phyloP scores from a whole-genome alignment of 2,888 invertebrate species.

The Octodonta nipae region DNA sequence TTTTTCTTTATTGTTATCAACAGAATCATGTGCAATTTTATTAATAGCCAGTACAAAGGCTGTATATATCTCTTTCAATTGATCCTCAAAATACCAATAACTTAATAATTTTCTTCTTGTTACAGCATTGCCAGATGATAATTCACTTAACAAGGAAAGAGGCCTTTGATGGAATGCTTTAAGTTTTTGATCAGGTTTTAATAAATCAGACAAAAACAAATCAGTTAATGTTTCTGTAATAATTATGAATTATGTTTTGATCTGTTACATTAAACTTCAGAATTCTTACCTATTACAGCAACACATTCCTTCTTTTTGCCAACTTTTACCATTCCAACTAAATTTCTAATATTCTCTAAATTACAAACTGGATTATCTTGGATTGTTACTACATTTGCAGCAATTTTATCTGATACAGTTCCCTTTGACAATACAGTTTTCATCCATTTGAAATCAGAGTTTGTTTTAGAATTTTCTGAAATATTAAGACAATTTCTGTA shows the following conservation, averaged over 20 bases:
- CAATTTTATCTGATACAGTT: slow-evolving; percentile 72
- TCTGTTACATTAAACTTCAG: slow-evolving; percentile 2
- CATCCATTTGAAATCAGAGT: slow-evolving; percentile 62
- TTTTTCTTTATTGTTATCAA: slow-evolving; percentile 69
- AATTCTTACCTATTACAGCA: slow-evolving; percentile 46
- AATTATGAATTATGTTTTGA: slow-evolving; percentile 10
- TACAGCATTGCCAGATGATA: slow-evolving; percentile 51
- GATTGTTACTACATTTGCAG: slow-evolving; percentile 67
- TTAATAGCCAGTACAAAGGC: slow-evolving; percentile 60
- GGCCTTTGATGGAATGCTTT: slow-evolving; percentile 53
- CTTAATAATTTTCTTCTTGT: slow-evolving; percentile 52
- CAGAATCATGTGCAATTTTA: slow-evolving; percentile 60
- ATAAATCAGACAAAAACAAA: slow-evolving; percentile 56
- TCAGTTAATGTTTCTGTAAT: slow-evolving; percentile 66
- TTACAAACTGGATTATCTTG: slow-evolving; percentile 76
- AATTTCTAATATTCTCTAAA: slow-evolving; percentile 51
- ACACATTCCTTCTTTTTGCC: slow-evolving; percentile 61
- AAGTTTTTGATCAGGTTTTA: slow-evolving; percentile 53
- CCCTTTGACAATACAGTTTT: slow-evolving; percentile 66
- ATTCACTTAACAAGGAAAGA: slow-evolving; percentile 42
- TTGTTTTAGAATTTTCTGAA: slow-evolving; percentile 42
- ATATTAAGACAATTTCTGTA: no score
- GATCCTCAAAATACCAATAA: slow-evolving; percentile 81
- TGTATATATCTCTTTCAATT: slow-evolving; percentile 56
- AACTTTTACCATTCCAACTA: slow-evolving; percentile 66